Conservation (phyloP, 2,888 invertebrate genomes). For the Schizotus pectinicornis region DNA sequence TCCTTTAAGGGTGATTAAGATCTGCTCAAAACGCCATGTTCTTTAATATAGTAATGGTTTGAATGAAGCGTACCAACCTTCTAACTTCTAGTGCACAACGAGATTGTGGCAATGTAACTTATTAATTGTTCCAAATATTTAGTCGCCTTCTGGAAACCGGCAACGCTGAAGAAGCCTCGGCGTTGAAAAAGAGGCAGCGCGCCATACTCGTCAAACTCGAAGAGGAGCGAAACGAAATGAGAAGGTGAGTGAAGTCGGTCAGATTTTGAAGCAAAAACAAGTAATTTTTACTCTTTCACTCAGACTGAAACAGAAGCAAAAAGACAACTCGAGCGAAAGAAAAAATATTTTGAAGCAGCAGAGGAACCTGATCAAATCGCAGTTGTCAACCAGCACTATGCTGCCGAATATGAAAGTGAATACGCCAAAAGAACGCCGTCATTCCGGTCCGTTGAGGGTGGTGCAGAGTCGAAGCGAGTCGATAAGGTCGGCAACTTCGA, state of each 20-base stretch:
- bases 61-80: no score
- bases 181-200: constrained; percentile 72
- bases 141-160: constrained; percentile 64
- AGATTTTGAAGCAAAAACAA: background rate
- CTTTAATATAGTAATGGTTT: no score
- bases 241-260: constrained; percentile 57
- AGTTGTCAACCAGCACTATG: constrained; percentile 60
- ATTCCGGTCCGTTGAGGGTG: constrained; percentile 62
- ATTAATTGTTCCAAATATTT: constrained; percentile 24
- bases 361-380: constrained; percentile 62
- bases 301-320: constrained; percentile 63
- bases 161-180: constrained; percentile 62
- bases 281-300: constrained; percentile 13
- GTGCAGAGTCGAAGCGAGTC: constrained; percentile 58
- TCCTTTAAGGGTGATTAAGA: no score
- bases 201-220: constrained; percentile 70
- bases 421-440: constrained; percentile 46
- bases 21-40: no score
- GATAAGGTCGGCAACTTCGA: constrained; percentile 49
- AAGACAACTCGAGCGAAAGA: constrained; percentile 62
- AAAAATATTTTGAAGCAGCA: constrained; percentile 62
- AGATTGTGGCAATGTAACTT: background rate
- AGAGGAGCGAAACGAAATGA: constrained; percentile 72
- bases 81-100: no score
- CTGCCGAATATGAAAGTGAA: constrained; percentile 59